These are phyloP conservation scores for Penelope pileata DNA, from an alignment of 2,113 vertebrate species.

Conservation along the genomic window DNA sequence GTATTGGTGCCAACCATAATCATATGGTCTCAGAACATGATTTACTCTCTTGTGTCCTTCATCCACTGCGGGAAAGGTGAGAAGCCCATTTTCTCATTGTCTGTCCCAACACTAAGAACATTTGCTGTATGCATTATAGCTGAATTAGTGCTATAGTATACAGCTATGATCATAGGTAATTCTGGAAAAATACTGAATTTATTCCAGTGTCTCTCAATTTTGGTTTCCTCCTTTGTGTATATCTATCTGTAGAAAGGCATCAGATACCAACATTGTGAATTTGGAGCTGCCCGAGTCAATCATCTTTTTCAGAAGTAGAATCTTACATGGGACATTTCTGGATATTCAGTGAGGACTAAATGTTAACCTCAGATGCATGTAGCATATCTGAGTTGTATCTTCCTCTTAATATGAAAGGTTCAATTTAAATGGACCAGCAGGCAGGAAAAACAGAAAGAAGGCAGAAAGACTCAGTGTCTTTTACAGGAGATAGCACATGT, in stretches of 20 bases:
- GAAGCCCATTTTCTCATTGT: not conserved
- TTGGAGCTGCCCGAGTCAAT: not conserved
- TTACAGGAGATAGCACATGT: not conserved
- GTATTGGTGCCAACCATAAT: not conserved
- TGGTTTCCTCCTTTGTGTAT: not conserved
- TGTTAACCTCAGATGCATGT: not conserved
- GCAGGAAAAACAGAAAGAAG: not conserved
- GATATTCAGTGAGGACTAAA: not conserved
- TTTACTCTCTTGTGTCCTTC: not conserved
- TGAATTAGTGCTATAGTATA: not conserved
- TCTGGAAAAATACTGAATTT: not conserved
- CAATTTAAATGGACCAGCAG: not conserved
- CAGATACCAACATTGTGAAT: not conserved
- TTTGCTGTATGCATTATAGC: not conserved
- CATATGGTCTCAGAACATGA: not conserved
- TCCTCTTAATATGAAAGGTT: not conserved
- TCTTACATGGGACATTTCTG: not conserved
- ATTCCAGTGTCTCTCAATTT: not conserved
- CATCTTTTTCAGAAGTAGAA: not conserved
- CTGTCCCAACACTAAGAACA: not conserved
- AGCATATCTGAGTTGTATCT: not conserved
- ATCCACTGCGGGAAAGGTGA: not conserved
- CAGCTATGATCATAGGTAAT: not conserved
- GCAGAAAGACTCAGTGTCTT: not conserved
- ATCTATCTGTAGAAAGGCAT: not conserved